Conservation (phyloP, 2,888 invertebrate species). For the Machimus rusticus region DNA sequence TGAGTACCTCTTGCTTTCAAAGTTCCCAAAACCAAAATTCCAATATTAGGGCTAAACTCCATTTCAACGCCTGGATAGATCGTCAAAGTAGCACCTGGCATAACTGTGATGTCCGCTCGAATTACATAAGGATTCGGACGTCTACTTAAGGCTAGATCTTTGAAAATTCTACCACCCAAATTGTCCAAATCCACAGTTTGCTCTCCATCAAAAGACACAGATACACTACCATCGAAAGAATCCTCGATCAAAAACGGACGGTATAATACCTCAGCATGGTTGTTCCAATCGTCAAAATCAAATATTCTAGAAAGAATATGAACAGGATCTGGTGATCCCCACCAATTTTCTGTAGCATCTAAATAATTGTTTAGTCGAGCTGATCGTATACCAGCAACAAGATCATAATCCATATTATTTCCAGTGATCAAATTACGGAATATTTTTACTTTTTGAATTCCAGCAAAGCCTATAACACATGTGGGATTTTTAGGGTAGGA, state of each 20-base stretch:
- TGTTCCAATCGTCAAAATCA: slow-evolving; percentile 99
- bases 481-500: slow-evolving; percentile 68
- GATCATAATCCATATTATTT: slow-evolving; percentile 85
- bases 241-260: slow-evolving; percentile 86
- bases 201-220: slow-evolving; percentile 69
- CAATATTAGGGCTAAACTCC: slow-evolving; percentile 95
- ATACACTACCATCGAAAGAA: slow-evolving; percentile 77
- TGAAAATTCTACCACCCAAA: slow-evolving; percentile 79
- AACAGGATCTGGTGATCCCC: slow-evolving; percentile 82
- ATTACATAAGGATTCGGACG: slow-evolving; percentile 79
- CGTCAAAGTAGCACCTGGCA: slow-evolving; percentile 89
- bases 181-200: slow-evolving; percentile 70
- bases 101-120: slow-evolving; percentile 90
- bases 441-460: slow-evolving; percentile 92
- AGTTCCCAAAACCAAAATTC: slow-evolving; percentile 92
- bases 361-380: slow-evolving; percentile 86
- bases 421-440: slow-evolving; percentile 87
- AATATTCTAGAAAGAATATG: slow-evolving; percentile 86
- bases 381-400: slow-evolving; percentile 90
- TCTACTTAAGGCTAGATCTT: slow-evolving; percentile 71
- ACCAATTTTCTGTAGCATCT: slow-evolving; percentile 94
- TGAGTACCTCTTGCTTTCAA: slow-evolving; percentile 82
- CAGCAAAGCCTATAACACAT: slow-evolving; percentile 89
- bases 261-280: slow-evolving; percentile 91
- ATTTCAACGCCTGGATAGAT: slow-evolving; percentile 89